These are phyloP conservation scores for Xerus inauris DNA, from an alignment of 2,113 vertebrate species.

Conservation along the genomic window DNA sequence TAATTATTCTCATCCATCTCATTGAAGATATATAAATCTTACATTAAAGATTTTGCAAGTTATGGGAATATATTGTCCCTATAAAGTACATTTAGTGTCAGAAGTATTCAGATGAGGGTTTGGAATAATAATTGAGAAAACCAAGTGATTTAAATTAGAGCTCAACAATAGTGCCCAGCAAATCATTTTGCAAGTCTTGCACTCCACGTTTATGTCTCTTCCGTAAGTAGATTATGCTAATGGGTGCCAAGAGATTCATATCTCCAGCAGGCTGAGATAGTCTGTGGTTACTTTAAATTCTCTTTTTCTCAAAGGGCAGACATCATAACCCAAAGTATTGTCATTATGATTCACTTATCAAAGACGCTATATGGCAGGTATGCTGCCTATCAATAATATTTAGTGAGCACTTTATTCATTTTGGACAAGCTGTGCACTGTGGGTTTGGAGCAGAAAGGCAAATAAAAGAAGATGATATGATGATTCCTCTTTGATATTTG, in stretches of 20 bases:
- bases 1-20: conserved; percentile 79
- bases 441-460: background rate
- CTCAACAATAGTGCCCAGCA: conserved; percentile 53
- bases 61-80: conserved; percentile 65
- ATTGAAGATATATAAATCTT: conserved; percentile 69
- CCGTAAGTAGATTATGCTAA: conserved; percentile 79
- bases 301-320: conserved; percentile 57
- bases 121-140: conserved; percentile 76
- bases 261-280: conserved; percentile 35
- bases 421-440: conserved; percentile 21
- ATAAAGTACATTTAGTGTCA: conserved; percentile 70
- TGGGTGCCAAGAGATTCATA: conserved; percentile 69
- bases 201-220: conserved; percentile 58
- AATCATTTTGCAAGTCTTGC: conserved; percentile 59
- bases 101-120: conserved; percentile 66
- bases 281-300: conserved; percentile 61
- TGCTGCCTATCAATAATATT: conserved; percentile 47
- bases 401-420: conserved; percentile 47
- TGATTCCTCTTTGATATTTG: background rate
- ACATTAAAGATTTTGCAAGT: conserved; percentile 71
- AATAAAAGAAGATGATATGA: conserved; percentile 3
- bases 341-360: conserved; percentile 65
- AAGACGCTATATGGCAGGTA: conserved; percentile 28
- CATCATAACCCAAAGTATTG: conserved; percentile 59
- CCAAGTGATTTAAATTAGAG: conserved; percentile 69